Percentiles rank a stretch among this genome's conserved stretches.
phyloP scores from a whole-genome alignment of 2,797 vertebrate genomes.

The Labeo calbasu region DNA sequence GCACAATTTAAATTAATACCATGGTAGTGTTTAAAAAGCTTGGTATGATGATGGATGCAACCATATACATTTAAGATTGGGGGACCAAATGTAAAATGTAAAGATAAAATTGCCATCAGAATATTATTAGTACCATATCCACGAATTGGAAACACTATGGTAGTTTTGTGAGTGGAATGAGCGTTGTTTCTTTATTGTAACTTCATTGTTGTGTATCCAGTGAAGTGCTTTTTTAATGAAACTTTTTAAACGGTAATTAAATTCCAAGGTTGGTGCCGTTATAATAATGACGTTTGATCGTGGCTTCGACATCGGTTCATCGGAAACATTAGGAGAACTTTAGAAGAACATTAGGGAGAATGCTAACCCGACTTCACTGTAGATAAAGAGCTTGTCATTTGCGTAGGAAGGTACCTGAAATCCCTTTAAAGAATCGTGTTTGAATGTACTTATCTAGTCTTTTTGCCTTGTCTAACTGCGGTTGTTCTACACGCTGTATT shows the following conservation, averaged over 20 bases:
- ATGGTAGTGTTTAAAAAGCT: background rate
- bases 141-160: background rate
- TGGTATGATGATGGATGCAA: background rate
- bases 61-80: background rate
- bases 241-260: background rate
- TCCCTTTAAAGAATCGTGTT: conserved; percentile 79
- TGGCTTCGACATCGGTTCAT: conserved; percentile 13
- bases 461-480: conserved; percentile 69
- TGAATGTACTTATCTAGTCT: conserved; percentile 70
- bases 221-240: conserved; percentile 2
- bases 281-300: conserved; percentile 23
- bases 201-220: conserved; percentile 16
- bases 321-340: conserved; percentile 6
- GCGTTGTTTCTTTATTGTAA: conserved; percentile 22
- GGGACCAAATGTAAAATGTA: background rate
- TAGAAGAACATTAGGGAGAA: conserved; percentile 49
- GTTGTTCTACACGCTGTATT: conserved; percentile 58
- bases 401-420: conserved; percentile 63
- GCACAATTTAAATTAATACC: background rate
- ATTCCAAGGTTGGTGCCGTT: conserved; percentile 2
- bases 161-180: conserved; percentile 10
- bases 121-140: background rate
- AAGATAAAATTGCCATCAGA: background rate
- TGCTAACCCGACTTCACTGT: conserved; percentile 57
- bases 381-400: conserved; percentile 72